Percentiles rank a stretch among this genome's conserved stretches.
Conservation (phyloP, 2,113 vertebrate genomes). For the Oreochromis spilurus region DNA sequence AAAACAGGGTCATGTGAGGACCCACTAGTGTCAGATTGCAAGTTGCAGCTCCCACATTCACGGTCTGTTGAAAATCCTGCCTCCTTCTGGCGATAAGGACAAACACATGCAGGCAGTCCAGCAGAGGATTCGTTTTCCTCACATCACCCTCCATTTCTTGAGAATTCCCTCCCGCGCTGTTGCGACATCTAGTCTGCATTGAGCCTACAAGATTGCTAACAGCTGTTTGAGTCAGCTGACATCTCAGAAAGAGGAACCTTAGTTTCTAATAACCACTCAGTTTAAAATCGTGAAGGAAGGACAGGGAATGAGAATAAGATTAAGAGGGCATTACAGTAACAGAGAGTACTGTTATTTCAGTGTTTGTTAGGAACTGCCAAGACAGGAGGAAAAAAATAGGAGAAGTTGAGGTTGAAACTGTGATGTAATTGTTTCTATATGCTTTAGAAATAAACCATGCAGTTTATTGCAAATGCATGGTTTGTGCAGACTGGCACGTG, state of each 20-base stretch:
- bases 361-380: neutral
- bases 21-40: conserved; percentile 19
- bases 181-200: neutral
- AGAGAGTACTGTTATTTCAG: neutral
- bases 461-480: neutral
- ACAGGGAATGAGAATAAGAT: neutral
- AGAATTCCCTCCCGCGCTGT: neutral
- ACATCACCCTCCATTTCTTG: neutral
- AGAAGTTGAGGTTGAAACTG: neutral
- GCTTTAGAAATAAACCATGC: neutral
- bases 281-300: neutral
- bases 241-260: neutral
- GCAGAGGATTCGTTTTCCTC: neutral
- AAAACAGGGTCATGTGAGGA: conserved; percentile 1
- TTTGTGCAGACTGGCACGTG: neutral
- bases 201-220: neutral
- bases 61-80: neutral
- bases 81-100: neutral
- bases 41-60: neutral
- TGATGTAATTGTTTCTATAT: neutral
- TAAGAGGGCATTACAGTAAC: neutral
- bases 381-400: neutral
- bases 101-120: neutral
- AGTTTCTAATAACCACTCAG: neutral
- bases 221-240: neutral